Conservation (phyloP, 2,113 vertebrate genomes). For the Chloroceryle aenea region DNA sequence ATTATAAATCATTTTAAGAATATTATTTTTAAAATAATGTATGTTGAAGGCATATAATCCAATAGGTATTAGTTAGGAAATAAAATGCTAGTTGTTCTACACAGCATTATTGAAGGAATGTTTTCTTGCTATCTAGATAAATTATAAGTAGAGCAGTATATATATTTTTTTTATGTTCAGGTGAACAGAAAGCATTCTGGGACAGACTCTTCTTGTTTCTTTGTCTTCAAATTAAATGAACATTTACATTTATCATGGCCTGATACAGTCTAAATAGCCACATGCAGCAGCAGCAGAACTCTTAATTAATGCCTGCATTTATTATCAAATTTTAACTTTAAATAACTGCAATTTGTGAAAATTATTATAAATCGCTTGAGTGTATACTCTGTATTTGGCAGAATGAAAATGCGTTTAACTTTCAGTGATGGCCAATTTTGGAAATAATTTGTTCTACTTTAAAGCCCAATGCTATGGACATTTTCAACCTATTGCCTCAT, state of each 20-base stretch:
- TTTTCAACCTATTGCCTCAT: constrained; percentile 77
- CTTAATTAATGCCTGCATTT: constrained; percentile 50
- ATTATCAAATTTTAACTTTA: constrained; percentile 56
- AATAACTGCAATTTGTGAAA: constrained; percentile 45
- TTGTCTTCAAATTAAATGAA: constrained; percentile 54
- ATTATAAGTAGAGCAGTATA: constrained; percentile 6
- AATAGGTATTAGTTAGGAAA: neutral
- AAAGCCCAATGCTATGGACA: constrained; percentile 63
- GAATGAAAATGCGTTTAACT: constrained; percentile 54
- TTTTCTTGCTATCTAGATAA: neutral
- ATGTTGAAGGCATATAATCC: neutral
- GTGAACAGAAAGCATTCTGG: constrained; percentile 40
- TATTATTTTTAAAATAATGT: neutral
- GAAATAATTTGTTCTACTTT: constrained; percentile 70
- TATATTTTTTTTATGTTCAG: neutral
- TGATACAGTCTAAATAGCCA: constrained; percentile 39
- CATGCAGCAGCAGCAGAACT: neutral
- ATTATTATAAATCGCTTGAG: constrained; percentile 41
- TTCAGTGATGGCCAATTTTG: constrained; percentile 56
- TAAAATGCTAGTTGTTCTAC: neutral
- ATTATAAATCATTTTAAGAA: neutral
- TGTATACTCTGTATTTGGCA: constrained; percentile 14
- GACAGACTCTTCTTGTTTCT: constrained; percentile 21
- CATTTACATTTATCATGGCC: constrained; percentile 47
- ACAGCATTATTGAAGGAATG: neutral